phyloP scores from a whole-genome alignment of 2,113 vertebrate genomes.

The Hemicordylus capensis region DNA sequence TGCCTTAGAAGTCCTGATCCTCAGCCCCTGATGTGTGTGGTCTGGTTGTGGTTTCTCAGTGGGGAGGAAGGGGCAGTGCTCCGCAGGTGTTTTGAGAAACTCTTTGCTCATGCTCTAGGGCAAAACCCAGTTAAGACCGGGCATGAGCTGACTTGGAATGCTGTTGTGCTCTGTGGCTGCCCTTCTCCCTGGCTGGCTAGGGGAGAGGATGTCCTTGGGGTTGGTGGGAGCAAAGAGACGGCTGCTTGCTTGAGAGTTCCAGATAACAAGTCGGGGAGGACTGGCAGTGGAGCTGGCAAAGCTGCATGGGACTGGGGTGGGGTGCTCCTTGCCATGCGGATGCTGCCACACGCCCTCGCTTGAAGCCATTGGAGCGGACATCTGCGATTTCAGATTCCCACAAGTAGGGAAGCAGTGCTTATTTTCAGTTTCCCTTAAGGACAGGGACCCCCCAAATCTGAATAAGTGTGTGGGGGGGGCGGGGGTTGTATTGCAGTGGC shows the following conservation, averaged over 20 bases:
- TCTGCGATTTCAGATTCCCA: neutral
- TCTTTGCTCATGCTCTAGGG: neutral
- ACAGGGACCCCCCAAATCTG: neutral
- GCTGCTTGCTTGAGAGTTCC: neutral
- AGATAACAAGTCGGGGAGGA: neutral
- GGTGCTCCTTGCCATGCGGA: neutral
- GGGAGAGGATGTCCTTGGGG: no score
- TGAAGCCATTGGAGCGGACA: neutral
- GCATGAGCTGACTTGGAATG: neutral
- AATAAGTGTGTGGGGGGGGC: neutral
- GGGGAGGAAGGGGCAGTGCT: neutral
- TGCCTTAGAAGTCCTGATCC: neutral
- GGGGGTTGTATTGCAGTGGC: neutral
- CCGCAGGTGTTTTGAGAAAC: neutral
- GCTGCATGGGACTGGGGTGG: neutral
- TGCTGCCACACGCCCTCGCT: no score
- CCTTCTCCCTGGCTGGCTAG: neutral
- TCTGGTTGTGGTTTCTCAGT: neutral
- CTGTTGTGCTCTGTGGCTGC: neutral
- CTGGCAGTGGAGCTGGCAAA: neutral
- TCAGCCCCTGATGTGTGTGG: neutral
- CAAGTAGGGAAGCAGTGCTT: neutral
- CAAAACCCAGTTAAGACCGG: neutral
- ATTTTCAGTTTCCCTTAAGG: neutral
- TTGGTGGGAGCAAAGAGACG: neutral